Percentiles rank a stretch among this genome's conserved stretches.
These are phyloP conservation scores for Drosophila gunungcola DNA, from an alignment of 1,140 invertebrate species.

Conservation along the genomic window DNA sequence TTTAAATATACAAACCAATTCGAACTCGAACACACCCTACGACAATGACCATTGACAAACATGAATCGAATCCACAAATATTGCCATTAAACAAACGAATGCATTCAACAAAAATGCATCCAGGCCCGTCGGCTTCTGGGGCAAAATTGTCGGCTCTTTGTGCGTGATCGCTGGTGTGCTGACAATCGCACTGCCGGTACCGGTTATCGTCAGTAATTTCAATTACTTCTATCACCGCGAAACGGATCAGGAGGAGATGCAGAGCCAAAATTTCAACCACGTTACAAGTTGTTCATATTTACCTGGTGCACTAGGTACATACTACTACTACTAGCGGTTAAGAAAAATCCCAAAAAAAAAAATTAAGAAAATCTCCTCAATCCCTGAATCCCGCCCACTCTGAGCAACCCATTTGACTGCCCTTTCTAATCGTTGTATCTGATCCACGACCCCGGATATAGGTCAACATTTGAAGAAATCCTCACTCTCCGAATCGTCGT, in stretches of 20 bases:
- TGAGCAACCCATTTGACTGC: conserved; percentile 10
- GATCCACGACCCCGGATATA: conserved; percentile 71
- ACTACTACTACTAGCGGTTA: conserved; percentile 49
- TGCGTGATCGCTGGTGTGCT: conserved; percentile 99
- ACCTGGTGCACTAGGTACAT: conserved; percentile 94
- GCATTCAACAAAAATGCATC: conserved; percentile 61
- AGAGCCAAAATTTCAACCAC: conserved; percentile 98
- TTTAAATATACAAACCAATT: conserved; percentile 72
- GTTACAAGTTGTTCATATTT: conserved; percentile 98
- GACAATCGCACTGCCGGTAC: conserved; percentile 99
- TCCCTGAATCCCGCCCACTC: conserved; percentile 28
- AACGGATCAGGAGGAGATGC: conserved; percentile 99
- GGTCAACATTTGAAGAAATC: conserved; percentile 96
- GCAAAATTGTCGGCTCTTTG: conserved; percentile 98
- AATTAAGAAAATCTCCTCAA: conserved; percentile 2
- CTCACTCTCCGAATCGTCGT: conserved; percentile 96
- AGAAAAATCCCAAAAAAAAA: conserved; percentile 11
- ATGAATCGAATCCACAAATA: conserved; percentile 70
- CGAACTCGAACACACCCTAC: conserved; percentile 31
- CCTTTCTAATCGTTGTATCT: conserved; percentile 45
- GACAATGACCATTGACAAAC: conserved; percentile 54
- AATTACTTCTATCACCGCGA: conserved; percentile 99
- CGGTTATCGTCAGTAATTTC: conserved; percentile 99
- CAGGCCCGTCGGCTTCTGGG: conserved; percentile 99
- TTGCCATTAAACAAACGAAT: conserved; percentile 64